These are phyloP conservation scores for Loriculus beryllinus DNA, from an alignment of 2,797 vertebrate genomes.

Conservation along the genomic window DNA sequence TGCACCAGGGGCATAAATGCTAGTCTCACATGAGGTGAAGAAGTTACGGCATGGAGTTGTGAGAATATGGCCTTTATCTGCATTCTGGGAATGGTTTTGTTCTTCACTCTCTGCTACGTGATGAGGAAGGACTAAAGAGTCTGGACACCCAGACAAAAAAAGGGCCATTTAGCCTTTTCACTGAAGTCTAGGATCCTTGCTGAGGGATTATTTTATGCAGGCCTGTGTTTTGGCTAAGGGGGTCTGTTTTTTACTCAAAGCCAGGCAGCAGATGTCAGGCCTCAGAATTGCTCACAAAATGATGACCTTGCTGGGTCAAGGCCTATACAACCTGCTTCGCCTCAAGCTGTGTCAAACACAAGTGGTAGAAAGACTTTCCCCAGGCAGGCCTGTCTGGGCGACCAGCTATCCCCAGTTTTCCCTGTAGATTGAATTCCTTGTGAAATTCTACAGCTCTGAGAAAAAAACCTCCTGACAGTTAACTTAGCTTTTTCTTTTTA, in stretches of 20 bases:
- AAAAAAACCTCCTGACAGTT: constrained; percentile 55
- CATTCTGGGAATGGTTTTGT: constrained; percentile 66
- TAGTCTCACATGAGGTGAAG: constrained; percentile 37
- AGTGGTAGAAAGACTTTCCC: constrained; percentile 70
- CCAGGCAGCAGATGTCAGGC: constrained; percentile 83
- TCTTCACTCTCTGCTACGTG: constrained; percentile 47
- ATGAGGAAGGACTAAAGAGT: constrained; percentile 58
- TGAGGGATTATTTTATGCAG: constrained; percentile 78
- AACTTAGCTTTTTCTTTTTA: constrained; percentile 67
- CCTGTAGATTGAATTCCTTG: constrained; percentile 66
- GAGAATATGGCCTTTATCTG: constrained; percentile 67
- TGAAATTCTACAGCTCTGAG: constrained; percentile 70
- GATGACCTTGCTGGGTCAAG: constrained; percentile 79
- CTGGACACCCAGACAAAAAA: constrained; percentile 69
- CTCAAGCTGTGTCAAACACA: constrained; percentile 78
- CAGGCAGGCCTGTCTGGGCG: constrained; percentile 66
- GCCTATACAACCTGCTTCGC: constrained; percentile 73
- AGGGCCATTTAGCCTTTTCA: constrained; percentile 76
- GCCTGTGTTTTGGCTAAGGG: constrained; percentile 76
- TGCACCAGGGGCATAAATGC: not conserved
- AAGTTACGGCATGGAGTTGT: constrained; percentile 45
- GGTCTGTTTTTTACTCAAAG: constrained; percentile 76
- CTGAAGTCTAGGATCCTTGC: constrained; percentile 78
- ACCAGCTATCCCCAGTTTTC: constrained; percentile 63
- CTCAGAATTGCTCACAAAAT: constrained; percentile 79